Conservation (phyloP, 2,888 invertebrate species). For the Eilema caniola region DNA sequence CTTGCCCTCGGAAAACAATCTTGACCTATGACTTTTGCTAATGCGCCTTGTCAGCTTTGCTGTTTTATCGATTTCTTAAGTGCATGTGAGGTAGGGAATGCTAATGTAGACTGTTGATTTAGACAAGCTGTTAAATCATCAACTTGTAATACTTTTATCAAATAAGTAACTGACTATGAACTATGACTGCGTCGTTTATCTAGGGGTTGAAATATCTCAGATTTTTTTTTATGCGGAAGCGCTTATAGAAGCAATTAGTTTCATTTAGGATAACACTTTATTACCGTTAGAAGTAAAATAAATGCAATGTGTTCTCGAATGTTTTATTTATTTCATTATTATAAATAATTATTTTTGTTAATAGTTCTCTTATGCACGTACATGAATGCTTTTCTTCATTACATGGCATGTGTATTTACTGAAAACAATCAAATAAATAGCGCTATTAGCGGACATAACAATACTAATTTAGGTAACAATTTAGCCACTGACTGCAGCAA, state of each 20-base stretch:
- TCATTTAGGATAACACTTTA: too few species aligned
- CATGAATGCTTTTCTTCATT: too few species aligned
- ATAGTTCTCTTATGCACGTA: too few species aligned
- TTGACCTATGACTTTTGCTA: slow-evolving; percentile 54
- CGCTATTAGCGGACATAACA: background rate
- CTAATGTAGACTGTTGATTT: background rate
- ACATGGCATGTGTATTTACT: background rate
- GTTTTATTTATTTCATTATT: too few species aligned
- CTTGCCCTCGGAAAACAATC: slow-evolving; percentile 63
- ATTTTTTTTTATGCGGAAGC: too few species aligned
- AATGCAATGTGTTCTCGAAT: too few species aligned
- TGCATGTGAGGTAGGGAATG: background rate
- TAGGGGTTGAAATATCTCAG: too few species aligned
- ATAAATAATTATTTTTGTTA: too few species aligned
- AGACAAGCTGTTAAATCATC: background rate
- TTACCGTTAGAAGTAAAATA: too few species aligned
- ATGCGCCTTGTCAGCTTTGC: slow-evolving; percentile 28
- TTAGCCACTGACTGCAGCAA: slow-evolving; percentile 15
- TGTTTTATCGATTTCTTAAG: slow-evolving; percentile 19
- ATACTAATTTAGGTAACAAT: slow-evolving; percentile 6
- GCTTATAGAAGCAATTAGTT: too few species aligned
- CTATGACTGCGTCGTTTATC: too few species aligned
- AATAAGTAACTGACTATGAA: too few species aligned
- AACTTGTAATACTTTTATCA: background rate
- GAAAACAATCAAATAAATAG: background rate